These are phyloP conservation scores for Origma solitaria DNA, from an alignment of 2,113 vertebrate genomes.

Conservation along the genomic window DNA sequence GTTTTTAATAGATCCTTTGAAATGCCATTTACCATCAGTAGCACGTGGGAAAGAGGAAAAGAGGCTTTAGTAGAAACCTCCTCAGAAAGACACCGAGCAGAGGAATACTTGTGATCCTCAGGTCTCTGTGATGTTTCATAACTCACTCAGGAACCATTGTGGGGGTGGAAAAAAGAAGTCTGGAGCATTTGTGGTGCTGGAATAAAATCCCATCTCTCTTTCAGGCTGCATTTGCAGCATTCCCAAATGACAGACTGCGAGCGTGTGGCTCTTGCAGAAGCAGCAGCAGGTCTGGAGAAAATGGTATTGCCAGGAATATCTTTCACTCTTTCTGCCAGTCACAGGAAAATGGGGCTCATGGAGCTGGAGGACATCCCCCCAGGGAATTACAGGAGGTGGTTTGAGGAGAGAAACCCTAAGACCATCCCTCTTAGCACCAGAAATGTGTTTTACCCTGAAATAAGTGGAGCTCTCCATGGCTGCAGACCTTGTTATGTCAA, in stretches of 20 bases:
- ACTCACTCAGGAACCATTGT: not conserved
- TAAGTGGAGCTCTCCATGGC: not conserved
- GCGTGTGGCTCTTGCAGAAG: not conserved
- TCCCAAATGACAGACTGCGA: not conserved
- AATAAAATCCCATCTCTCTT: not conserved
- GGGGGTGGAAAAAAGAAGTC: not conserved
- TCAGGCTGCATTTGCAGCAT: not conserved
- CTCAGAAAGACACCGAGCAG: not conserved
- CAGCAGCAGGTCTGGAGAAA: not conserved
- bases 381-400: not conserved
- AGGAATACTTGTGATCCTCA: not conserved
- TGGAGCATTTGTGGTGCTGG: not conserved
- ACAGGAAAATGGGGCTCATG: not conserved
- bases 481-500: not conserved
- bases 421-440: not conserved
- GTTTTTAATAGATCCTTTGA: not conserved
- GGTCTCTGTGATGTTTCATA: not conserved
- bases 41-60: not conserved
- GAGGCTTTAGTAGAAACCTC: not conserved
- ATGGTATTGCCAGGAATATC: fast-evolving
- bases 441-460: not conserved
- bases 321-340: not conserved
- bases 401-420: not conserved
- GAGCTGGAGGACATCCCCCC: not conserved
- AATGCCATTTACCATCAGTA: not conserved